A percentile compares a stretch with the other conserved stretches of the same genome.
phyloP scores from a whole-genome alignment of 2,888 invertebrate genomes.

The Thecophora atra region DNA sequence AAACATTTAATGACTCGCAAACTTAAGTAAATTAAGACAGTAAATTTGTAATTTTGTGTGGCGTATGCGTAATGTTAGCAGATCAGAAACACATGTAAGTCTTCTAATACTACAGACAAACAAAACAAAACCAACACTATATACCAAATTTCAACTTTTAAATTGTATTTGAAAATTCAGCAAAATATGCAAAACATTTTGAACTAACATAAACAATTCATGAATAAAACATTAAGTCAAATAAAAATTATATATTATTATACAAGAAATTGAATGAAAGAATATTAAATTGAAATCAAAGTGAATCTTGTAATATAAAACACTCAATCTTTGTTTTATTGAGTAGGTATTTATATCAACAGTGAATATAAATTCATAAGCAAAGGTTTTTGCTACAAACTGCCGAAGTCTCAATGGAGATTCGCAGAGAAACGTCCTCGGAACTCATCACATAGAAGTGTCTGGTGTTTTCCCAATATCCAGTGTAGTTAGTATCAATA shows the following conservation, averaged over 20 bases:
- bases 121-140: conserved; percentile 27
- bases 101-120: conserved; percentile 27
- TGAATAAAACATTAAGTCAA: conserved; percentile 43
- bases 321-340: conserved; percentile 32
- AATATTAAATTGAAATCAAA: conserved; percentile 54
- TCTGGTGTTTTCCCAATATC: no score
- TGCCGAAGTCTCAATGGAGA: no score
- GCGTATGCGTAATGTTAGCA: background rate
- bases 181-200: conserved; percentile 19
- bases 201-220: conserved; percentile 15
- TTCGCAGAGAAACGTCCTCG: no score
- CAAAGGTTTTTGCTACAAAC: no score
- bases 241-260: conserved; percentile 59
- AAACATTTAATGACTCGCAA: no score
- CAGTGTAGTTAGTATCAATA: no score
- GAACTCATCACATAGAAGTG: no score
- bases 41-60: conserved; percentile 26
- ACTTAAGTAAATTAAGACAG: conserved; percentile 9
- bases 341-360: background rate
- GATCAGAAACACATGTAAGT: conserved; percentile 5
- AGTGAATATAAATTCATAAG: no score
- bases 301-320: conserved; percentile 65
- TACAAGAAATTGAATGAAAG: conserved; percentile 55
- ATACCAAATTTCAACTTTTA: conserved; percentile 32
- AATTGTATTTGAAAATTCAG: conserved; percentile 11